Conservation (phyloP, 92 coral and sea anemone genomes). For the Plumapathes pennacea region DNA sequence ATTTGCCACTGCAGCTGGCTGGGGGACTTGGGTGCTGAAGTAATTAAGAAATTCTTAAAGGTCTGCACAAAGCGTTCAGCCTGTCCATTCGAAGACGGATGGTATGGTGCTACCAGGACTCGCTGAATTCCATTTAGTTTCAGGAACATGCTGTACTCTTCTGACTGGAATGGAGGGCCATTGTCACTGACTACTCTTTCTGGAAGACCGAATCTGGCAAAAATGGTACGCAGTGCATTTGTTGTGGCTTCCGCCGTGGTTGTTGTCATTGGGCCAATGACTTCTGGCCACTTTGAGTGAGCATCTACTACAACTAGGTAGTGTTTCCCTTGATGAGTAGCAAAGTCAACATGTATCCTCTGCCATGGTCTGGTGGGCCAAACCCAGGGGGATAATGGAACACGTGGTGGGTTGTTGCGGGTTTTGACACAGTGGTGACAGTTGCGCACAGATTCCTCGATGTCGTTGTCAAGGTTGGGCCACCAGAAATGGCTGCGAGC, state of each 20-base stretch:
- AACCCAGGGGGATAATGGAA: constrained; percentile 19
- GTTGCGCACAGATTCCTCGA: constrained; percentile 12
- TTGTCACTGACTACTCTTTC: constrained; percentile 7
- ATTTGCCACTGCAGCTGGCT: no score
- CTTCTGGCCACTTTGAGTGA: constrained; percentile 56
- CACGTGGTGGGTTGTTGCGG: constrained; percentile 16
- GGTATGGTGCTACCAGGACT: constrained; percentile 6
- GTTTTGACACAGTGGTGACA: constrained; percentile 25
- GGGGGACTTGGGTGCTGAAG: not conserved
- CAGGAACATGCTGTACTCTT: constrained; percentile 1
- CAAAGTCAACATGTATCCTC: constrained; percentile 23
- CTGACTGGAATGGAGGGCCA: constrained; percentile 12
- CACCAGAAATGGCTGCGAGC: constrained; percentile 46
- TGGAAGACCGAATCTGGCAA: constrained; percentile 22
- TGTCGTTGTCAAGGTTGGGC: constrained; percentile 27
- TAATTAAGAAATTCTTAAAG: constrained; percentile 4
- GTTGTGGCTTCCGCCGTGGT: constrained; percentile 39
- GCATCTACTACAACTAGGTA: constrained; percentile 35
- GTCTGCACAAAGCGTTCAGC: constrained; percentile 2
- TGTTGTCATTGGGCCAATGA: constrained; percentile 41
- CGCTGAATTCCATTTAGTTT: constrained; percentile 8
- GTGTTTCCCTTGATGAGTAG: constrained; percentile 19
- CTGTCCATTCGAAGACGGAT: constrained; percentile 11
- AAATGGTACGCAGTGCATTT: constrained; percentile 12
- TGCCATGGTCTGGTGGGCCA: constrained; percentile 33